phyloP scores from a whole-genome alignment of 2,888 invertebrate species.

The Entomobrya multifasciata region DNA sequence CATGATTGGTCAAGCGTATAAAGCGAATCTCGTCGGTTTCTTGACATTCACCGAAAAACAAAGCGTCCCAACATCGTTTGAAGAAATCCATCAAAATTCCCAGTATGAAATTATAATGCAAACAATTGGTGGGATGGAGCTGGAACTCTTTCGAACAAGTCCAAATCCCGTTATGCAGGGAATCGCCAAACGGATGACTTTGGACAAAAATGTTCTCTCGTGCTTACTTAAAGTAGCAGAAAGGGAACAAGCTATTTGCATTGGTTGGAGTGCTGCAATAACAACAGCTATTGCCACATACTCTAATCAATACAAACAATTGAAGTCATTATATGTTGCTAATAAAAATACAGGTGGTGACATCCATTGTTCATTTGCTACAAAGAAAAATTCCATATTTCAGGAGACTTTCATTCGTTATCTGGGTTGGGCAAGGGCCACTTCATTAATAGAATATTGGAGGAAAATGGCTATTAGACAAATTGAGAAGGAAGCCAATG shows the following conservation, averaged over 20 bases:
- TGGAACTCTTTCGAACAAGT: constrained; percentile 37
- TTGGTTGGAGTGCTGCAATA: constrained; percentile 4
- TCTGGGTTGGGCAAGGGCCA: not conserved
- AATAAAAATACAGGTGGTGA: not conserved
- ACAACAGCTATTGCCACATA: not conserved
- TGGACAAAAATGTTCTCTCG: not conserved
- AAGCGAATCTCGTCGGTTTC: constrained; percentile 47
- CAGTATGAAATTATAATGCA: constrained; percentile 49
- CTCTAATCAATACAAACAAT: not conserved
- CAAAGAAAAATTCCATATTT: constrained; percentile 17
- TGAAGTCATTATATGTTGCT: not conserved
- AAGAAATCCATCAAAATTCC: constrained; percentile 10
- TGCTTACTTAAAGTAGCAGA: not conserved
- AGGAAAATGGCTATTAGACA: not conserved
- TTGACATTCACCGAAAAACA: constrained; percentile 45
- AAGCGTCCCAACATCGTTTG: constrained; percentile 42
- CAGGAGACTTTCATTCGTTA: constrained; percentile 23
- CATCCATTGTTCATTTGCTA: not conserved
- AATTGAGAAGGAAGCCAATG: not conserved
- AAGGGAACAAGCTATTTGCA: not conserved
- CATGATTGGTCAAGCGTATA: constrained; percentile 66
- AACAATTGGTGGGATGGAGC: constrained; percentile 60
- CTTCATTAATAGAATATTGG: constrained; percentile 3
- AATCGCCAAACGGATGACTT: constrained; percentile 37
- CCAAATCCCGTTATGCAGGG: constrained; percentile 31